Conservation (phyloP, 2,888 invertebrate species). For the Catocala sponsa region DNA sequence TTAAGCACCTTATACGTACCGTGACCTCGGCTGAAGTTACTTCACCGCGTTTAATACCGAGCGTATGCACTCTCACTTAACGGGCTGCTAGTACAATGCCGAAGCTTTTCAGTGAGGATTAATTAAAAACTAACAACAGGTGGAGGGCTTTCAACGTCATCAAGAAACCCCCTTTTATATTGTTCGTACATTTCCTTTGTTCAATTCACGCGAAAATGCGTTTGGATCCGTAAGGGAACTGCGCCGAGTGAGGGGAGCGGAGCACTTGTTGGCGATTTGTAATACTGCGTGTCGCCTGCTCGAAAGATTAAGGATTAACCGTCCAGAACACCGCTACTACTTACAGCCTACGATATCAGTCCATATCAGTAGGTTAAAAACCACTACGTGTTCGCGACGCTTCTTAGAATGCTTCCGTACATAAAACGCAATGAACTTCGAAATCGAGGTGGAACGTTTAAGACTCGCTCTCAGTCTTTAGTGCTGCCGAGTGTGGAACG, state of each 20-base stretch:
- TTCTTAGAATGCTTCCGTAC: background rate
- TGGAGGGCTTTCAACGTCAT: background rate
- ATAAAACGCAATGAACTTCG: background rate
- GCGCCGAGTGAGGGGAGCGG: background rate
- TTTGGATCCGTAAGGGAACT: background rate
- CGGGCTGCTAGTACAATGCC: too few species aligned
- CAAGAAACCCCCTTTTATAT: background rate
- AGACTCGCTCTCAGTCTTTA: too few species aligned
- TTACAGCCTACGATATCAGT: background rate
- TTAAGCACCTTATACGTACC: too few species aligned
- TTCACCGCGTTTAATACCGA: too few species aligned
- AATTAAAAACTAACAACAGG: conserved; percentile 2
- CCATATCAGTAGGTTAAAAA: background rate
- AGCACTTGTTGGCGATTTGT: background rate
- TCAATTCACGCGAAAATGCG: background rate
- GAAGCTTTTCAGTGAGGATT: background rate
- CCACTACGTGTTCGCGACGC: background rate
- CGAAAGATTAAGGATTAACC: background rate
- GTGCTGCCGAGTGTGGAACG: too few species aligned
- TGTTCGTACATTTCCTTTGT: background rate
- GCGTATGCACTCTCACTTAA: background rate
- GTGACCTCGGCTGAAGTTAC: too few species aligned
- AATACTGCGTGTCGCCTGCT: background rate
- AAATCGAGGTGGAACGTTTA: too few species aligned
- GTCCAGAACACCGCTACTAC: background rate